These are phyloP conservation scores for Onychostruthus taczanowskii DNA, from an alignment of 2,113 vertebrate genomes.

Conservation along the genomic window DNA sequence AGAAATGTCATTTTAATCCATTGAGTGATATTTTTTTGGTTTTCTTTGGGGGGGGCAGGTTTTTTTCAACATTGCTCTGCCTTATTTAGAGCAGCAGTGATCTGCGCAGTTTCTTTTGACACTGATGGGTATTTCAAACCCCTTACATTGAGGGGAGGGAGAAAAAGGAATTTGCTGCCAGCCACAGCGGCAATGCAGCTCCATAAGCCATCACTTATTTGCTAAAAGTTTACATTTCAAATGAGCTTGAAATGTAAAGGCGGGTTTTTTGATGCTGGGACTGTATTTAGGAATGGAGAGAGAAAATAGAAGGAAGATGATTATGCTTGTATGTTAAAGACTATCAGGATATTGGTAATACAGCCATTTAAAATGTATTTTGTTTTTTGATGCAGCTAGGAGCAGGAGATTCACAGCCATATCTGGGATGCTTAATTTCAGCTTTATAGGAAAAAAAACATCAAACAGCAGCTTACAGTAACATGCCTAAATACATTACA, in stretches of 20 bases:
- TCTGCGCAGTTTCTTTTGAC: slow-evolving; percentile 71
- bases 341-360: not conserved
- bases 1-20: slow-evolving; percentile 76
- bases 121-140: slow-evolving; percentile 73
- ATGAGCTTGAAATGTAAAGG: slow-evolving; percentile 52
- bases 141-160: slow-evolving; percentile 17
- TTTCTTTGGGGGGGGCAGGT: not conserved
- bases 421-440: slow-evolving; percentile 71
- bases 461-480: slow-evolving; percentile 63
- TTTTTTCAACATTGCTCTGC: slow-evolving; percentile 46
- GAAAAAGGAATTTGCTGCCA: slow-evolving; percentile 65
- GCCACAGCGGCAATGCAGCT: slow-evolving; percentile 22
- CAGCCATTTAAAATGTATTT: slow-evolving; percentile 51
- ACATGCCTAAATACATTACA: slow-evolving; percentile 49
- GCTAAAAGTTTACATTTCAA: slow-evolving; percentile 73
- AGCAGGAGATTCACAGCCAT: slow-evolving; percentile 11
- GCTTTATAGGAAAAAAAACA: slow-evolving; percentile 65
- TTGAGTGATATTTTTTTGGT: not conserved
- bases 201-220: slow-evolving; percentile 35
- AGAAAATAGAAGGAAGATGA: not conserved
- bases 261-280: not conserved
- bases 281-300: not conserved
- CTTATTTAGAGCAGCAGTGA: slow-evolving; percentile 74
- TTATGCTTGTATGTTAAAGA: not conserved
- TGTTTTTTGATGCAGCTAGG: slow-evolving; percentile 46